phyloP scores from a whole-genome alignment of 2,888 invertebrate genomes.

The Aricia artaxerxes region DNA sequence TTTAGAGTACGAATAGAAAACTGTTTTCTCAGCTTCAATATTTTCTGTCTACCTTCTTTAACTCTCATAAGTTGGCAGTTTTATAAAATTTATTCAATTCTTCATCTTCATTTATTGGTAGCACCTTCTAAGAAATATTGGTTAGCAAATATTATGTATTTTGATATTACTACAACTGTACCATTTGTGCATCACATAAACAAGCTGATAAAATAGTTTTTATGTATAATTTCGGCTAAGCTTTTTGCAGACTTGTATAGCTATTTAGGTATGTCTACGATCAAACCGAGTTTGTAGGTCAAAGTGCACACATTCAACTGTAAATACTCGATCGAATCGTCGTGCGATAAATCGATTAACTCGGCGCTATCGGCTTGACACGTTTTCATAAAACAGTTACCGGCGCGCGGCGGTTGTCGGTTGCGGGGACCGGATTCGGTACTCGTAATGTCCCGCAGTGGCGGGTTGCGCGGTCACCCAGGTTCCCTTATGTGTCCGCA shows the following conservation, averaged over 20 bases:
- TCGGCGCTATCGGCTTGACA: constrained; percentile 36
- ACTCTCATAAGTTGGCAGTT: too few species aligned
- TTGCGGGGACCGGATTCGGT: constrained; percentile 44
- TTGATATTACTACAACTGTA: too few species aligned
- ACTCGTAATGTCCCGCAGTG: constrained; percentile 41
- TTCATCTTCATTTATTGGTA: too few species aligned
- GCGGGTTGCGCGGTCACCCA: constrained; percentile 43
- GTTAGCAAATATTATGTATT: too few species aligned
- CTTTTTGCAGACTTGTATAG: too few species aligned
- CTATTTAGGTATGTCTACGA: not conserved
- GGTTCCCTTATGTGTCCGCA: constrained; percentile 43
- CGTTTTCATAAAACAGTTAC: constrained; percentile 45
- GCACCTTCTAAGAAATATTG: too few species aligned
- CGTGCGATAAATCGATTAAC: constrained; percentile 12
- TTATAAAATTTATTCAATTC: too few species aligned
- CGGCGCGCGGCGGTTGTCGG: constrained; percentile 24
- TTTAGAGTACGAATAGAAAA: not conserved
- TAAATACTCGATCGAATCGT: not conserved
- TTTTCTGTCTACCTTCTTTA: too few species aligned
- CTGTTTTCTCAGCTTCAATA: too few species aligned
- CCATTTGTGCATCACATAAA: too few species aligned
- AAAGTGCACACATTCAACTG: constrained; percentile 9
- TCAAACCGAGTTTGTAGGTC: not conserved
- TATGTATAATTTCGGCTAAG: too few species aligned
- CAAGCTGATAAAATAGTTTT: too few species aligned